Base-by-base conservation (phyloP, 2,113 vertebrate genomes). In the Rhinopomastus cyanomelas region DNA sequence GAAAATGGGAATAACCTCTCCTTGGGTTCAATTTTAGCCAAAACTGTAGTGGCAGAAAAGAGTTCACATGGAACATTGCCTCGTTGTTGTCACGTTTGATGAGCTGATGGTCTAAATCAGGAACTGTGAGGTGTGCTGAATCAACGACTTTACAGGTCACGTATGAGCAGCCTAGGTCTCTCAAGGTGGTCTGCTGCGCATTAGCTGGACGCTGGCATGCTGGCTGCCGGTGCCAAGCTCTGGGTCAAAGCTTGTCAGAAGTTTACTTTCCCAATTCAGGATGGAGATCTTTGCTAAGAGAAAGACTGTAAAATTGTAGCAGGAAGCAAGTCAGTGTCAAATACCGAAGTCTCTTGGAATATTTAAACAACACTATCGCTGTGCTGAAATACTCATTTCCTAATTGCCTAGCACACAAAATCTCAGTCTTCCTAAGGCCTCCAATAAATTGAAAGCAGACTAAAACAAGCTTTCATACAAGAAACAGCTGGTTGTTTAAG, bases 401-500 rank as follows among this genome's bases (percentile, higher is more conserved):
- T 95, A 96, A 94, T 90, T 92, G 76, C 20, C 4, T 55, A 73
- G 68, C 66, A 48, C 65, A 92, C 87, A 92, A 89, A 84, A 87
- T 86, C 68, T 88, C 88, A 60, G 66, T 81, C 61, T 93, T 89
- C 74, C 75, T 92, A 76, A 94, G 92, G 77, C 88, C 89, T 94
- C 78, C 75, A 92, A 88, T 94, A 97, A 96, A 95, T 95, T 92
- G 89, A 94, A 96, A 96, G 89, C 67, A 94, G 89, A 88, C 55
- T 86, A 89, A 95, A 94, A 85, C 62, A 87, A 95, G 84, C 81
- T 94, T 96, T 86, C 85, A 87, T 88, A 64, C 48, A 85, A 96
- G 85, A 81, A 97, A 95, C 90, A 97, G 94, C 95, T 97, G 94
- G 93, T 46, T 76, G 95, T 96, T 96, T 93, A 92, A 96, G 84